Evolutionary conservation across 2,113 vertebrate genomes (phyloP).

Genomic region (Tyrannus savana): DNA sequence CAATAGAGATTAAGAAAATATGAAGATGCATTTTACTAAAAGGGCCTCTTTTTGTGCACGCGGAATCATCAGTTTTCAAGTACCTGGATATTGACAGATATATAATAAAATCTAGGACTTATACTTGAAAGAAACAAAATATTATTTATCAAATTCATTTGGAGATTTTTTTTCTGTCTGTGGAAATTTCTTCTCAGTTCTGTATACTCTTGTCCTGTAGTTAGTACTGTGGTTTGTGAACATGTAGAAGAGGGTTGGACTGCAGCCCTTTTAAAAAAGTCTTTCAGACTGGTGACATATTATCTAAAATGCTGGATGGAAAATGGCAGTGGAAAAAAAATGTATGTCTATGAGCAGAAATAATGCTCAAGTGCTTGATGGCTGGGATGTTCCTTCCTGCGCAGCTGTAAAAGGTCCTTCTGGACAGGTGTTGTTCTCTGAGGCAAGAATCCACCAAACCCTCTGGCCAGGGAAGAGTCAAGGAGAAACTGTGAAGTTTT

Average conservation of each 20-base stretch:
- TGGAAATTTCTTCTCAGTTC: not conserved
- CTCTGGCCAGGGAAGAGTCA: not conserved
- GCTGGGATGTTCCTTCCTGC: not conserved
- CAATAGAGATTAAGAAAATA: not conserved
- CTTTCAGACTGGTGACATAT: not conserved
- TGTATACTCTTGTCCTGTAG: not conserved
- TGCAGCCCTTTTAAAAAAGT: not conserved
- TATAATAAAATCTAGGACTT: not conserved
- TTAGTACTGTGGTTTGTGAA: not conserved
- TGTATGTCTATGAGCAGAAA: not conserved
- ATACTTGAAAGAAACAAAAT: not conserved
- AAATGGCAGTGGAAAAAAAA: not conserved
- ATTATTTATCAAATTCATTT: not conserved
- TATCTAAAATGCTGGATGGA: not conserved
- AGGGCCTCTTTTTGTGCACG: fast-evolving
- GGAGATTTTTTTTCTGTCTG: not conserved
- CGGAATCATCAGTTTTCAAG: not conserved
- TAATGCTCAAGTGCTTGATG: not conserved
- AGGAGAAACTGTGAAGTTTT: not conserved
- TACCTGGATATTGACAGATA: not conserved
- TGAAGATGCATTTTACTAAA: not conserved
- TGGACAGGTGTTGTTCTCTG: fast-evolving
- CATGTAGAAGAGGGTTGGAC: not conserved
- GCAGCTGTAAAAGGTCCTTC: not conserved
- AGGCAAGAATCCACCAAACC: not conserved